phyloP scores from a whole-genome alignment of 2,113 vertebrate genomes.

The Heteronetta atricapilla region DNA sequence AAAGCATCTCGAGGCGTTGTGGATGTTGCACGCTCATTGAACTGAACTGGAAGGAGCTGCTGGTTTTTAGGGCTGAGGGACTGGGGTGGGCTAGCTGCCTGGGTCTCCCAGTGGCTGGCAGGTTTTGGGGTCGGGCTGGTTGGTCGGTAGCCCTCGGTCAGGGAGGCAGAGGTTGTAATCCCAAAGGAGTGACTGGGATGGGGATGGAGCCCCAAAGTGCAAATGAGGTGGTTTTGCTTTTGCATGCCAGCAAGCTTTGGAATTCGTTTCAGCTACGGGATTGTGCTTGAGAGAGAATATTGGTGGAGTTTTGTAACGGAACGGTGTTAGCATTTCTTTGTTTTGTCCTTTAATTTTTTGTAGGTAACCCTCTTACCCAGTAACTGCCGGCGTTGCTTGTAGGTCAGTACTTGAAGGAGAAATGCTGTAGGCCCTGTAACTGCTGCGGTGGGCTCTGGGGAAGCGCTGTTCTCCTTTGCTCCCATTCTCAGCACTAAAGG shows the following conservation, averaged over 20 bases:
- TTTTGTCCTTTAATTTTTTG: background rate
- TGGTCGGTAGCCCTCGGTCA: background rate
- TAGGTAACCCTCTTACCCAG: background rate
- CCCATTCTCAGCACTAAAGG: background rate
- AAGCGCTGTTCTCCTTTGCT: background rate
- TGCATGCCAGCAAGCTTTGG: background rate
- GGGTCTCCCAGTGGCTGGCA: background rate
- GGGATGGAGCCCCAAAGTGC: background rate
- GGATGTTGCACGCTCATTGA: background rate
- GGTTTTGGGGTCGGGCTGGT: background rate
- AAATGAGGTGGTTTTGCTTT: background rate
- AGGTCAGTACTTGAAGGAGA: background rate
- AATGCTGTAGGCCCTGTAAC: background rate
- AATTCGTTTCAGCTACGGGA: background rate
- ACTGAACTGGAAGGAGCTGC: background rate
- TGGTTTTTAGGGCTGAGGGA: background rate
- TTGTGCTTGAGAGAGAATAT: background rate
- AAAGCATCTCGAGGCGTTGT: background rate
- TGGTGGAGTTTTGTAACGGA: background rate
- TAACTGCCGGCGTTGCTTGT: background rate
- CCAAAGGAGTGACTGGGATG: background rate
- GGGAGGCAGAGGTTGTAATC: fast-evolving
- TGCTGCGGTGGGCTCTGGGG: background rate
- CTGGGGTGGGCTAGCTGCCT: background rate
- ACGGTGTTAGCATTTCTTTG: background rate